phyloP scores from a whole-genome alignment of 2,113 vertebrate species.

The Papio anubis region DNA sequence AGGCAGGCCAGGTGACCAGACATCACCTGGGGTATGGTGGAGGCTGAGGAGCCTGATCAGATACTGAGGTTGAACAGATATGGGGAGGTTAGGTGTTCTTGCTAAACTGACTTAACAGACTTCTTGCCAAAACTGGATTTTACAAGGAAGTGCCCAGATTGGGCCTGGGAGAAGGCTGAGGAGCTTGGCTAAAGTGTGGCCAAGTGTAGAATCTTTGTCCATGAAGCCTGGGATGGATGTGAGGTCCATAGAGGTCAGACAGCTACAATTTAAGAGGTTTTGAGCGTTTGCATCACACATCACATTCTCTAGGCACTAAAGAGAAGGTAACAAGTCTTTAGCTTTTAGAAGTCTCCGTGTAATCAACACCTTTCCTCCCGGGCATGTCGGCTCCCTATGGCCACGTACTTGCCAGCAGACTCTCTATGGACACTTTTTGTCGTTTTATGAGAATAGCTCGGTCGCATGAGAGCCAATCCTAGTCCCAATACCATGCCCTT shows the following conservation, averaged over 20 bases:
- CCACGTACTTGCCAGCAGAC: rapidly evolving
- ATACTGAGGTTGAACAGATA: neutral
- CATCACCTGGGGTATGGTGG: too few species aligned
- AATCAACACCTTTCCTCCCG: neutral
- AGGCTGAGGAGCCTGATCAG: neutral
- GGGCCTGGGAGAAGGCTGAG: neutral
- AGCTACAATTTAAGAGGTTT: neutral
- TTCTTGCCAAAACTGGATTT: neutral
- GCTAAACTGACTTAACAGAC: neutral
- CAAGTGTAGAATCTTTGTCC: neutral
- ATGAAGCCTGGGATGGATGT: neutral
- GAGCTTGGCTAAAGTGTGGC: neutral
- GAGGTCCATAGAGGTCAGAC: too few species aligned
- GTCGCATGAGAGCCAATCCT: rapidly evolving
- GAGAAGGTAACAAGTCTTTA: neutral
- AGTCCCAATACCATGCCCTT: rapidly evolving
- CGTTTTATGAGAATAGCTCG: neutral
- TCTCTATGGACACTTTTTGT: too few species aligned
- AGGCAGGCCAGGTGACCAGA: neutral
- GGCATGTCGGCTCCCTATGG: rapidly evolving
- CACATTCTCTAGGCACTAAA: neutral
- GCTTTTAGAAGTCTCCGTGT: too few species aligned
- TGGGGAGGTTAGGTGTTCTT: neutral
- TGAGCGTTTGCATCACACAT: neutral
- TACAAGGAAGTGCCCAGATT: neutral